Evolutionary conservation across 2,888 invertebrate species (phyloP).

Genomic region (Perdita meconis): DNA sequence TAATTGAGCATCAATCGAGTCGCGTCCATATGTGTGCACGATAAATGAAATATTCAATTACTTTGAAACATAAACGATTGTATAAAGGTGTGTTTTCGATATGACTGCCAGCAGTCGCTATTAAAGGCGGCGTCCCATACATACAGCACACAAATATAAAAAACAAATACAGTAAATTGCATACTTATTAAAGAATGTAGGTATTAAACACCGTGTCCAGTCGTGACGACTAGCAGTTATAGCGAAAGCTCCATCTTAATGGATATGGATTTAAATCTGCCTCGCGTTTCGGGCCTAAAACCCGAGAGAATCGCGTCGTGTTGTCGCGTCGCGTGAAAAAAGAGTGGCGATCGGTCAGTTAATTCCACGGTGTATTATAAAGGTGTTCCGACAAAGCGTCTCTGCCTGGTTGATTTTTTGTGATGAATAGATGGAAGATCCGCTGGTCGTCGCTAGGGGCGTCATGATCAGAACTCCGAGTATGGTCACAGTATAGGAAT

Average conservation of each 20-base stretch:
- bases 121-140: no score
- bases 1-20: neutral
- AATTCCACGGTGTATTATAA: conserved; percentile 61
- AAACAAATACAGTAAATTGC: no score
- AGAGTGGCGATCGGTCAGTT: conserved; percentile 39
- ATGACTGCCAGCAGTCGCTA: no score
- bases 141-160: no score
- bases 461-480: no score
- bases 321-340: conserved; percentile 19
- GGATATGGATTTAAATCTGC: conserved; percentile 65
- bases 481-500: no score
- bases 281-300: conserved; percentile 45
- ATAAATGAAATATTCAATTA: conserved; percentile 3
- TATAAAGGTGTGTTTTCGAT: no score
- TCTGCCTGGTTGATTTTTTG: no score
- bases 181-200: no score
- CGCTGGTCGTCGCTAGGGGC: no score
- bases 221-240: conserved; percentile 9
- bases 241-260: conserved; percentile 41
- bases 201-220: conserved; percentile 7
- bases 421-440: no score
- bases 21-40: neutral
- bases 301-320: conserved; percentile 36
- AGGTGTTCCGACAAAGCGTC: conserved; percentile 56
- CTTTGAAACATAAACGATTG: no score